phyloP scores from a whole-genome alignment of 2,797 vertebrate genomes.

The Staurois parvus region DNA sequence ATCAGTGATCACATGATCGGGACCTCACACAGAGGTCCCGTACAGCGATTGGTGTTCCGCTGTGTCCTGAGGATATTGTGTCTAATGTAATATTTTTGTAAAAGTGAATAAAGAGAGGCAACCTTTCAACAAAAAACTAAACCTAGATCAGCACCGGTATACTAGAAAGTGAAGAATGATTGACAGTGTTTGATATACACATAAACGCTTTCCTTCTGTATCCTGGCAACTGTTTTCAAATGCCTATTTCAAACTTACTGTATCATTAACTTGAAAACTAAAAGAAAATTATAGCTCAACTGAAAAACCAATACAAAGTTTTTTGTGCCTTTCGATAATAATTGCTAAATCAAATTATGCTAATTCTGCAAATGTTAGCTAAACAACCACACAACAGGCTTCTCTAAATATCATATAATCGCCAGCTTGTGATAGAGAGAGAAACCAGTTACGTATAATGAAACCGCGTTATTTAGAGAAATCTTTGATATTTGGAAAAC shows the following conservation, averaged over 20 bases:
- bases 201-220: background rate
- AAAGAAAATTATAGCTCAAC: slow-evolving; percentile 1
- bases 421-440: slow-evolving; percentile 51
- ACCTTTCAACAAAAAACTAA: too few relatives aligned
- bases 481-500: slow-evolving; percentile 60
- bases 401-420: slow-evolving; percentile 58
- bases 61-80: too few relatives aligned
- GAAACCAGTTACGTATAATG: slow-evolving; percentile 36
- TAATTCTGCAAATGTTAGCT: slow-evolving; percentile 47
- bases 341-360: slow-evolving; percentile 52
- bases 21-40: too few relatives aligned
- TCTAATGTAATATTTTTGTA: too few relatives aligned
- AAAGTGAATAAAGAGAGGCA: too few relatives aligned
- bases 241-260: background rate
- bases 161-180: too few relatives aligned
- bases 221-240: background rate
- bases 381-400: slow-evolving; percentile 36
- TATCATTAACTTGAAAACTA: background rate
- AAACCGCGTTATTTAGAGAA: slow-evolving; percentile 57
- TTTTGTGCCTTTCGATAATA: slow-evolving; percentile 35
- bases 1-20: too few relatives aligned
- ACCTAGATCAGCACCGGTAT: too few relatives aligned
- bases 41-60: too few relatives aligned
- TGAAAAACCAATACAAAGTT: slow-evolving; percentile 22
- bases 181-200: too few relatives aligned